A percentile compares a stretch with the other conserved stretches of the same genome.
These are phyloP conservation scores for Orycteropus afer DNA, from an alignment of 2,113 vertebrate genomes.

Conservation along the genomic window DNA sequence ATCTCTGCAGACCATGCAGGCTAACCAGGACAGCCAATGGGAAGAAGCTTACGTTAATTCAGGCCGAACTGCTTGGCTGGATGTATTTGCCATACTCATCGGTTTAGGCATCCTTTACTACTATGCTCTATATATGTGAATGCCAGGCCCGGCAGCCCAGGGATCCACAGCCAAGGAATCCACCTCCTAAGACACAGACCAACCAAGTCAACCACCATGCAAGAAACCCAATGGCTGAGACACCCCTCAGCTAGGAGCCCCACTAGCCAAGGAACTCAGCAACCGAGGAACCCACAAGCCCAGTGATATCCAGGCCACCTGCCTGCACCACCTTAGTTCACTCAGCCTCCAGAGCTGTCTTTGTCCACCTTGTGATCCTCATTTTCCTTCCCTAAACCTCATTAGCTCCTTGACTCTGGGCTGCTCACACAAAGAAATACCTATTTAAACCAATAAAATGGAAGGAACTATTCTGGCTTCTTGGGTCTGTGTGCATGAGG, in stretches of 20 bases:
- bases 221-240: slow-evolving; percentile 46
- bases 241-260: slow-evolving; percentile 37
- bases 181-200: not conserved
- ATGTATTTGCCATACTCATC: not conserved
- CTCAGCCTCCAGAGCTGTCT: not conserved
- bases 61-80: slow-evolving; percentile 36
- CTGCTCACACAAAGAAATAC: slow-evolving; percentile 21
- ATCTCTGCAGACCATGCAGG: slow-evolving; percentile 4
- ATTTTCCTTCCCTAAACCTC: not conserved
- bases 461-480: slow-evolving; percentile 35
- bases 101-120: slow-evolving; percentile 50
- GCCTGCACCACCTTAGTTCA: not conserved
- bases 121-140: not conserved
- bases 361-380: not conserved
- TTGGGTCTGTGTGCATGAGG: not conserved
- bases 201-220: slow-evolving; percentile 16
- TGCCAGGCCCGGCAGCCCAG: not conserved
- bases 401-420: slow-evolving; percentile 20
- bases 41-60: slow-evolving; percentile 61
- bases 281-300: not conserved
- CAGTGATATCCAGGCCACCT: not conserved
- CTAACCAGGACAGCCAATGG: slow-evolving; percentile 41
- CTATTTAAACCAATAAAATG: slow-evolving; percentile 62
- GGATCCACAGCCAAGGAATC: not conserved
- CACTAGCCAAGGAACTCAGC: slow-evolving; percentile 20